Conservation (phyloP, 30 jellyfish, hydroid and myxozoan species). For the Clytia hemisphaerica region DNA sequence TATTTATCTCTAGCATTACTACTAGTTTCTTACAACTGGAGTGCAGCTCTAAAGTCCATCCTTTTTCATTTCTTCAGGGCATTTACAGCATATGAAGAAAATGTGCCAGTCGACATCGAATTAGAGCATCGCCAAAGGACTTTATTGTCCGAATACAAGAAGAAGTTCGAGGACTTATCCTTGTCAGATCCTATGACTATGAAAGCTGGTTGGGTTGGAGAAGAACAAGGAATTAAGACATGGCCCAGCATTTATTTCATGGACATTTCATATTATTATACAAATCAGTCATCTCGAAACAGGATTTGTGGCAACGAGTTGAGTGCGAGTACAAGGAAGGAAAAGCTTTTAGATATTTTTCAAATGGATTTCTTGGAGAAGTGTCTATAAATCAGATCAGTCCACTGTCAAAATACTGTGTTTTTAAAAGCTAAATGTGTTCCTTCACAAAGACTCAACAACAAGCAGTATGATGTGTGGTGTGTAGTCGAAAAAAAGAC, state of each 20-base stretch:
- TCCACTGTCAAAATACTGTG: no score
- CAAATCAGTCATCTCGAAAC: no score
- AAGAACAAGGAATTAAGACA: constrained; percentile 22
- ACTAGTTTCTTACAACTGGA: no score
- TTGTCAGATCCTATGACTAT: constrained; percentile 1
- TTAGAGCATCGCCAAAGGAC: not conserved
- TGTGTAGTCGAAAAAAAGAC: no score
- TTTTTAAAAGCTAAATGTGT: no score
- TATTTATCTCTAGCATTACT: no score
- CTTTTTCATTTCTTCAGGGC: no score
- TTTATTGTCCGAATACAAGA: not conserved
- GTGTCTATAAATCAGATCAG: not conserved
- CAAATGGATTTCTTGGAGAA: constrained; percentile 20
- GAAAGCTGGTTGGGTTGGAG: constrained; percentile 36
- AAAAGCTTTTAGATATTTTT: constrained; percentile 33
- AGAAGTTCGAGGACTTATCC: not conserved
- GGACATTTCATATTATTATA: not conserved
- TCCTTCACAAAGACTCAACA: no score
- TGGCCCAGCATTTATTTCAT: constrained; percentile 31
- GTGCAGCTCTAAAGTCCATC: no score
- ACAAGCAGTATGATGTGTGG: no score
- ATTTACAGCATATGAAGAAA: constrained; percentile 9
- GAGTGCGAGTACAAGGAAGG: constrained; percentile 53
- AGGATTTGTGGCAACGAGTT: constrained; percentile 28
- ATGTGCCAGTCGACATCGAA: not conserved